Percentiles rank a stretch among this genome's conserved stretches.
These are phyloP conservation scores for Condylostylus longicornis DNA, from an alignment of 1,140 invertebrate genomes.

Conservation along the genomic window DNA sequence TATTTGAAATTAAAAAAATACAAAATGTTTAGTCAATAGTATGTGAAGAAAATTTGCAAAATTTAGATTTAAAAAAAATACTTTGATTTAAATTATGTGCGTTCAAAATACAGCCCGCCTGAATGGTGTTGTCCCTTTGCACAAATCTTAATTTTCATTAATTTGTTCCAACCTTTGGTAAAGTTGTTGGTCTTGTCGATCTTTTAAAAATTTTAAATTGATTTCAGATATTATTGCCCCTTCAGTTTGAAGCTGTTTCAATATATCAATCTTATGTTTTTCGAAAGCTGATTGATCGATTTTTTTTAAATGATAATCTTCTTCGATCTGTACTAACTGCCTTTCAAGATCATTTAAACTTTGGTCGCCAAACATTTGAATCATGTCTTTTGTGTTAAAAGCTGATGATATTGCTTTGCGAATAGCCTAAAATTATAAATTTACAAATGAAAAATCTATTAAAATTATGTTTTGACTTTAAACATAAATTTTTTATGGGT, in stretches of 20 bases:
- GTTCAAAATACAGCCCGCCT: too few species aligned
- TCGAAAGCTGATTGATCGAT: neutral
- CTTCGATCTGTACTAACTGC: neutral
- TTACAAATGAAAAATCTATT: neutral
- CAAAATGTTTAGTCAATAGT: too few species aligned
- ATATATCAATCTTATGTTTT: neutral
- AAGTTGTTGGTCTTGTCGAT: too few species aligned
- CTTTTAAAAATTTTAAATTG: too few species aligned
- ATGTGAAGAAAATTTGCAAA: neutral
- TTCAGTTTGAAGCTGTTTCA: neutral
- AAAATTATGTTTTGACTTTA: too few species aligned
- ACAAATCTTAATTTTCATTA: too few species aligned
- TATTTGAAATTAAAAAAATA: too few species aligned
- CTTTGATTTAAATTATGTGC: neutral
- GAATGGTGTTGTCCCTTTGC: too few species aligned
- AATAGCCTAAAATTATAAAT: constrained; percentile 3
- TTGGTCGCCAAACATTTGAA: neutral
- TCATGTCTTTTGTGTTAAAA: constrained; percentile 4
- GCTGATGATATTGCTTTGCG: constrained; percentile 1
- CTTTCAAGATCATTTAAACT: neutral
- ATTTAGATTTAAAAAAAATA: neutral
- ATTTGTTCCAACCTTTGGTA: too few species aligned
- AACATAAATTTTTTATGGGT: too few species aligned
- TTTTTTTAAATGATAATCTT: constrained; percentile 2
- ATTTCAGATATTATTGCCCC: too few species aligned